Base-by-base conservation (phyloP, 2,888 invertebrate genomes). In the Dromius quadrimaculatus region DNA sequence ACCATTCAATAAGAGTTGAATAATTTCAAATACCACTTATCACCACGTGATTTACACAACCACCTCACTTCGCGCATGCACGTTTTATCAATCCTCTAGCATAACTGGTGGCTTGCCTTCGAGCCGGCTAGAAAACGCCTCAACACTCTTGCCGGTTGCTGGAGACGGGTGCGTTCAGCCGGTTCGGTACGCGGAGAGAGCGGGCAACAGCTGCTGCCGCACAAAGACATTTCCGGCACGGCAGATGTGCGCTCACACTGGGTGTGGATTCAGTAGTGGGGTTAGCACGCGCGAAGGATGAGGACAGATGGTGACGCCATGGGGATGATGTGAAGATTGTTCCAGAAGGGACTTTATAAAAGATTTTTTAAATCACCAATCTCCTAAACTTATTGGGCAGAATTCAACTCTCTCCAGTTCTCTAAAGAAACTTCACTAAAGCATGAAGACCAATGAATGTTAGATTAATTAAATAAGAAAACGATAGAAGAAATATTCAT, bases 141-240 rank as follows among this genome's bases (percentile, higher is more conserved):
- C 23, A n/a, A n/a, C n/a, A n/a, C n/a, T n/a, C n/a, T n/a, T n/a
- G 50, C 47, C 23, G 23, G 50, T 3, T 54, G 22, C 47, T 22
- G 11, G 22, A 23, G 50, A n/a, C n/a, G n/a, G n/a, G n/a, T n/a
- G n/a, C n/a, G n/a, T n/a, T n/a, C 8, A 23, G 50, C 50, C 50
- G 50, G 28, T 28, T 13, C 38, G 50, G 50, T 54, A 28, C 2
- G 41, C 13, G 41, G 41, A 11, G 50, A 54, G 50, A 15, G 50
- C 17, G 22, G 34, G 65, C 34, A 43, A 50, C 65, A 47, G 65
- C 50, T 45, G 62, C 41, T 38, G 38, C 62, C 22, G 45, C 65
- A 65, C 65, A 65, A 65, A 65, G 65, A 65, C 65, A 34, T 65
- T 47, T 65, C 65, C 65, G 65, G 65, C 65, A 34, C 50, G 34